These are phyloP conservation scores for Poeciliopsis paucimaculata DNA, from an alignment of 2,797 vertebrate genomes.

Conservation along the genomic window DNA sequence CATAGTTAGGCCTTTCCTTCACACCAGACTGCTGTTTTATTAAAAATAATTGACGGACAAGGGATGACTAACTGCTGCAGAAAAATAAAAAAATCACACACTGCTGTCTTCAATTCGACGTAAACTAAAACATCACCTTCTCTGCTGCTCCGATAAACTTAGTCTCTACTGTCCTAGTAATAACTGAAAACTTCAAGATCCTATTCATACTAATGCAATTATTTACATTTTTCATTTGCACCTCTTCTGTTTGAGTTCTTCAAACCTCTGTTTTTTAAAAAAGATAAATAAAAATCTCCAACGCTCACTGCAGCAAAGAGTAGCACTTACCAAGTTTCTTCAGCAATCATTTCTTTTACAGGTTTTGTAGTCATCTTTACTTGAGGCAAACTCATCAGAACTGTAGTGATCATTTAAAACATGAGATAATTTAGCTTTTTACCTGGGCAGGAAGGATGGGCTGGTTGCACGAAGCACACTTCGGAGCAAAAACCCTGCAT, in stretches of 20 bases:
- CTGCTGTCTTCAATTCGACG: neutral
- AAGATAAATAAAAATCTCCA: neutral
- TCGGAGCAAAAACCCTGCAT: constrained; percentile 95
- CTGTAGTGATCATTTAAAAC: neutral
- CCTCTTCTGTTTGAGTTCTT: neutral
- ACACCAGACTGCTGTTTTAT: constrained; percentile 8
- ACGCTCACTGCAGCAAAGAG: neutral
- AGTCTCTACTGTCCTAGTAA: neutral
- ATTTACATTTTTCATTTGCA: neutral
- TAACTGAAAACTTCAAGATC: neutral
- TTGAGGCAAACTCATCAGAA: neutral
- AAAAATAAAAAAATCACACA: neutral
- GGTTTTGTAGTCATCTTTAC: neutral
- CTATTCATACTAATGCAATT: neutral
- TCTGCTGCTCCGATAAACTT: neutral
- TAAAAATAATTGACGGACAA: neutral
- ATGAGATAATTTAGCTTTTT: constrained; percentile 28
- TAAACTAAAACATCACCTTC: neutral
- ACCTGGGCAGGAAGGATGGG: constrained; percentile 98
- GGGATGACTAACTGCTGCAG: neutral
- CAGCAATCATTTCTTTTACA: neutral
- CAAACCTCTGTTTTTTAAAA: neutral
- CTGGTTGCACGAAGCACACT: constrained; percentile 96
- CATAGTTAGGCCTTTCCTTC: constrained; percentile 18
- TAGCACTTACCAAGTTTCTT: neutral